phyloP scores from a whole-genome alignment of 2,113 vertebrate genomes.

The Microtus montanus region DNA sequence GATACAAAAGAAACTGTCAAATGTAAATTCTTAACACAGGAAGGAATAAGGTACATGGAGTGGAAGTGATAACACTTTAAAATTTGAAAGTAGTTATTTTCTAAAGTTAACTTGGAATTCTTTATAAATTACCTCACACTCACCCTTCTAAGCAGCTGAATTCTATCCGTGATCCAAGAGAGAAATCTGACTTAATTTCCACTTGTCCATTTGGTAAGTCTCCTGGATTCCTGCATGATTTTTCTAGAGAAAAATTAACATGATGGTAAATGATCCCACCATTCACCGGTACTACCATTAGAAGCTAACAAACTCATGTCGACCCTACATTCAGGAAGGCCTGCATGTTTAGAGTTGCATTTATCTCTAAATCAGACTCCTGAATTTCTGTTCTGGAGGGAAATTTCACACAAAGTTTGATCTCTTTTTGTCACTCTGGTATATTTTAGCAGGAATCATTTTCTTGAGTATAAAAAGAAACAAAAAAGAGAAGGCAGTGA shows the following conservation, averaged over 20 bases:
- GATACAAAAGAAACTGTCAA: not conserved
- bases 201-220: conserved; percentile 58
- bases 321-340: not conserved
- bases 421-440: not conserved
- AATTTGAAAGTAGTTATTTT: conserved; percentile 21
- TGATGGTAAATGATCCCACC: not conserved
- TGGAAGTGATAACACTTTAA: not conserved
- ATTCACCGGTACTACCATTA: not conserved
- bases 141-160: conserved; percentile 82
- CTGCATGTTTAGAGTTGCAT: not conserved
- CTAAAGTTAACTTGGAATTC: not conserved
- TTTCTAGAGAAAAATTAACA: conserved; percentile 70
- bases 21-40: not conserved
- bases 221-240: conserved; percentile 71
- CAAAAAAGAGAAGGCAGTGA: not conserved
- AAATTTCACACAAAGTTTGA: not conserved
- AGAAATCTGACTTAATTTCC: not conserved
- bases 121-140: conserved; percentile 51
- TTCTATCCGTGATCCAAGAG: conserved; percentile 67
- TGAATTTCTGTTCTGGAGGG: not conserved
- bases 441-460: not conserved
- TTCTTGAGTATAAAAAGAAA: not conserved
- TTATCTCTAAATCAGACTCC: not conserved
- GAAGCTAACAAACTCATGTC: not conserved
- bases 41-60: not conserved